Conservation (phyloP, 2,113 vertebrate genomes). For the Rhadina sibilatrix region DNA sequence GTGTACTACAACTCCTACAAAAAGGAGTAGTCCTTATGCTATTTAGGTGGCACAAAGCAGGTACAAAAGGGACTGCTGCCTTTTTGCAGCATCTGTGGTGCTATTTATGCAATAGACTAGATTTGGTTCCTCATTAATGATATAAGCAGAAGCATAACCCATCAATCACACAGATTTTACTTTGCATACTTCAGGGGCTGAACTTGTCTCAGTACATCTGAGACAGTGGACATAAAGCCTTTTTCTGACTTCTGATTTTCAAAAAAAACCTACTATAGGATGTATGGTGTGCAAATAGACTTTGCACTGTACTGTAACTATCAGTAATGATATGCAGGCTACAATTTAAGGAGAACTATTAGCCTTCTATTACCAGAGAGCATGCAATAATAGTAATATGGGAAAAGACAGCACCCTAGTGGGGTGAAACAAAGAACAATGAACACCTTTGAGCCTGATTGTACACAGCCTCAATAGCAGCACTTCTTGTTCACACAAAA, state of each 20-base stretch:
- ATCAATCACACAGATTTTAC: background rate
- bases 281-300: conserved; percentile 53
- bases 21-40: background rate
- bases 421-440: conserved; percentile 52
- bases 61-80: background rate
- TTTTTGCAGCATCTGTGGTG: background rate
- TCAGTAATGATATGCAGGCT: conserved; percentile 42
- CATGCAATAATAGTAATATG: conserved; percentile 41
- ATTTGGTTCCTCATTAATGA: background rate
- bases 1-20: background rate
- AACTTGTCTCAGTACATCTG: background rate
- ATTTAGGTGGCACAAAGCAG: background rate
- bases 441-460: background rate
- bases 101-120: background rate
- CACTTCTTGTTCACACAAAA: conserved; percentile 16
- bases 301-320: conserved; percentile 37
- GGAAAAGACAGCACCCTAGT: conserved; percentile 39
- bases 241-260: conserved; percentile 53
- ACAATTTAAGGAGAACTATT: conserved; percentile 62
- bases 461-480: background rate
- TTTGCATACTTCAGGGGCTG: background rate
- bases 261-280: background rate
- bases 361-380: conserved; percentile 47
- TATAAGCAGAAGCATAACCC: background rate
- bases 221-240: background rate